A percentile compares a stretch with the other conserved stretches of the same genome.
Evolutionary conservation across 2,113 vertebrate genomes (phyloP).

Genomic region (Colaptes auratus): DNA sequence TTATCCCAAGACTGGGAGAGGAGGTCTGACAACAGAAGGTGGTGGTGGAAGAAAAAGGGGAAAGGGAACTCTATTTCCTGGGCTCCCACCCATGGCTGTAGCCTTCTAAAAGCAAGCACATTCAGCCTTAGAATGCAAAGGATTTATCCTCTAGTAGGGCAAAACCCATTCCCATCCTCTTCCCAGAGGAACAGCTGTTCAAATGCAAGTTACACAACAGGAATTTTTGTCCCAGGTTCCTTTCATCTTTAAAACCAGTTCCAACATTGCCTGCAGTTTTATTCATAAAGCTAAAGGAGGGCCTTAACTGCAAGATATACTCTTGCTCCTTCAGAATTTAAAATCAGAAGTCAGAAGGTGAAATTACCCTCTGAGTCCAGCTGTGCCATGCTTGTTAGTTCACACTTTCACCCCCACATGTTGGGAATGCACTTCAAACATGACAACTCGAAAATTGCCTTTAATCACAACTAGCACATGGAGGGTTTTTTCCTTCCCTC

Average conservation of each 20-base stretch:
- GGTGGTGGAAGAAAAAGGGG: neutral
- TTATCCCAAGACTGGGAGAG: neutral
- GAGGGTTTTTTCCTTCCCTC: neutral
- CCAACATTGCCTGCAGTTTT: neutral
- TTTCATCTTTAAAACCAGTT: neutral
- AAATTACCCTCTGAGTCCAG: neutral
- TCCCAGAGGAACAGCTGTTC: neutral
- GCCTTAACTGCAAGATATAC: neutral
- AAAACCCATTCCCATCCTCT: neutral
- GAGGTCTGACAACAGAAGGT: neutral
- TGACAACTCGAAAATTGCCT: neutral
- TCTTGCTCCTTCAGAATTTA: neutral
- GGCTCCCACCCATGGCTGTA: neutral
- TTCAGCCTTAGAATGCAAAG: neutral
- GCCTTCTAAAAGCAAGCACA: neutral
- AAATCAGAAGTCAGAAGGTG: neutral
- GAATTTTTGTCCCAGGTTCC: neutral
- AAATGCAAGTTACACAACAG: neutral
- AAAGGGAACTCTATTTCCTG: neutral
- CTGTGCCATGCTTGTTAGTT: slow-evolving; percentile 21
- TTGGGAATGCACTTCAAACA: neutral
- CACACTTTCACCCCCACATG: slow-evolving; percentile 9
- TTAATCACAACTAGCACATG: neutral
- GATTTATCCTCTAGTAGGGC: neutral
- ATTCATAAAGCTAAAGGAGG: neutral